These are phyloP conservation scores for Plectrocnemia conspersa DNA, from an alignment of 1,140 invertebrate species.

Conservation along the genomic window DNA sequence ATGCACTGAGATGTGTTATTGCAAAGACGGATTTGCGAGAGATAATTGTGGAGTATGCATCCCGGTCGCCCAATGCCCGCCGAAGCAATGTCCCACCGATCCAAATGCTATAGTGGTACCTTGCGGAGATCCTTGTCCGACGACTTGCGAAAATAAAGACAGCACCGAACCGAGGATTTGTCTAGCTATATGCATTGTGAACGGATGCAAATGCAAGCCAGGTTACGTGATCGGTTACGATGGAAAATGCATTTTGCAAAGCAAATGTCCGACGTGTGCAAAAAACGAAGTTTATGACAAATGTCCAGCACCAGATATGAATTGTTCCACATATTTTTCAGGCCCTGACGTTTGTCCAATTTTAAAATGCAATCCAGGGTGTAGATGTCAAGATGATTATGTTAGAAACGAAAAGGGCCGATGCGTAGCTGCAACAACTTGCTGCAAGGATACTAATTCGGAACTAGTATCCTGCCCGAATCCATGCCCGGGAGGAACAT, in stretches of 20 bases:
- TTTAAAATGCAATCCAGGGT: slow-evolving; percentile 2
- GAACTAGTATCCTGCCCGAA: slow-evolving; percentile 20
- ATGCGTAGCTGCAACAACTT: slow-evolving; percentile 1
- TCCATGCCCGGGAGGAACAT: slow-evolving; percentile 27
- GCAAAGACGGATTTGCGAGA: slow-evolving; percentile 47
- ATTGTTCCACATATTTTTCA: neutral
- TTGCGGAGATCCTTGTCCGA: slow-evolving; percentile 28
- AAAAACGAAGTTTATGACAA: slow-evolving; percentile 8
- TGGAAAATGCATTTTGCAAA: slow-evolving; percentile 15
- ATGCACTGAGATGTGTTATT: slow-evolving; percentile 53
- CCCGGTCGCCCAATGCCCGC: slow-evolving; percentile 38
- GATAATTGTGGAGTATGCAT: slow-evolving; percentile 43
- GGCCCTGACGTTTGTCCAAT: neutral
- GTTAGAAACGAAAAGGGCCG: neutral
- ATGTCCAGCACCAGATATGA: slow-evolving; percentile 1
- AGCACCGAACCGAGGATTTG: slow-evolving; percentile 1
- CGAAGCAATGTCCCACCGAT: slow-evolving; percentile 14
- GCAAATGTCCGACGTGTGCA: slow-evolving; percentile 13
- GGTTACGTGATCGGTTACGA: slow-evolving; percentile 10
- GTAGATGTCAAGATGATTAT: neutral
- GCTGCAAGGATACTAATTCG: slow-evolving; percentile 26
- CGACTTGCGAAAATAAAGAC: slow-evolving; percentile 16
- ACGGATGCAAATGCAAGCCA: slow-evolving; percentile 22
- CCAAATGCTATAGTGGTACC: slow-evolving; percentile 17
- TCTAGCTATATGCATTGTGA: slow-evolving; percentile 19